These are phyloP conservation scores for Acrocyrtus sp. DNA, from an alignment of 2,888 invertebrate species.

Conservation along the genomic window DNA sequence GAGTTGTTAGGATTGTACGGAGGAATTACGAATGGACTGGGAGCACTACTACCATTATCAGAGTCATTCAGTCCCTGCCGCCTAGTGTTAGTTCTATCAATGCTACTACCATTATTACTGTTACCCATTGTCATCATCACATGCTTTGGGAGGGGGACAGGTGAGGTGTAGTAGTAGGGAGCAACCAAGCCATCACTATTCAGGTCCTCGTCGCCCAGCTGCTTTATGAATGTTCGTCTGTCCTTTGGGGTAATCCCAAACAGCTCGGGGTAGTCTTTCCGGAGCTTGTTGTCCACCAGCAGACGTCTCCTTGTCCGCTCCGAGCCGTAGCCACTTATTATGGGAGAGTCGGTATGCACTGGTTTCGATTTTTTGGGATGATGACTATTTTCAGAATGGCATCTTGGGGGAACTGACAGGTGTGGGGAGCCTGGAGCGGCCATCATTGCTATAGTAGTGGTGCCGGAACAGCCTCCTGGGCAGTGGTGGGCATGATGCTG, in stretches of 20 bases:
- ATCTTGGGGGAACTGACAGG: constrained; percentile 32
- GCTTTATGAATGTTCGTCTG: constrained; percentile 59
- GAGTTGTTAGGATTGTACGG: constrained; percentile 40
- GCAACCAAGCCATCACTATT: constrained; percentile 55
- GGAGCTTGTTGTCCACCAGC: constrained; percentile 58
- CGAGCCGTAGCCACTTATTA: constrained; percentile 55
- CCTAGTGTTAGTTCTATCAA: constrained; percentile 4
- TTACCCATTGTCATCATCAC: constrained; percentile 22
- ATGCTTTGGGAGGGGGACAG: constrained; percentile 43
- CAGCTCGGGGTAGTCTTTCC: constrained; percentile 61
- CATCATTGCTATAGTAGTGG: background rate
- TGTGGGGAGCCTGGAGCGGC: constrained; percentile 13
- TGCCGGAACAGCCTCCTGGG: constrained; percentile 14
- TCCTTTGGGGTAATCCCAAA: constrained; percentile 63
- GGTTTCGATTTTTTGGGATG: constrained; percentile 43
- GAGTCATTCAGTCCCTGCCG: constrained; percentile 13
- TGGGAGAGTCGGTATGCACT: constrained; percentile 57
- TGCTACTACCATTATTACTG: constrained; percentile 13
- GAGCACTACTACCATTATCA: constrained; percentile 4
- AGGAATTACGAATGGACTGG: constrained; percentile 31
- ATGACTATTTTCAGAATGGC: constrained; percentile 45
- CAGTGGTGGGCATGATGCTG: constrained; percentile 42
- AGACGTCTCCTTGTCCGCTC: constrained; percentile 54
- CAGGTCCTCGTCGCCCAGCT: constrained; percentile 47
- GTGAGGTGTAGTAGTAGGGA: constrained; percentile 59